phyloP scores from a whole-genome alignment of 2,888 invertebrate species.

The Pollenia angustigena region DNA sequence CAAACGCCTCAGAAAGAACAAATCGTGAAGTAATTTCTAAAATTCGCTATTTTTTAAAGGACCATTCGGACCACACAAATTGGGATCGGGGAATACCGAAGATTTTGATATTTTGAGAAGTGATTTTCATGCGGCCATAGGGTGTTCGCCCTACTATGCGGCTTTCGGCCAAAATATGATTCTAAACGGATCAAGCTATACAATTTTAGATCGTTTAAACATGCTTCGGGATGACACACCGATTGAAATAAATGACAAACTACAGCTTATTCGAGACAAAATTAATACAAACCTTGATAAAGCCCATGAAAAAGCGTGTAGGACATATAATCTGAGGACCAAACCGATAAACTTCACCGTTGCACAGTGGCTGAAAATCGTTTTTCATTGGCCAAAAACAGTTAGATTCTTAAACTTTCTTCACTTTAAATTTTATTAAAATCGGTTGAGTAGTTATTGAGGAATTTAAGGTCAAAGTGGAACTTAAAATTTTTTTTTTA shows the following conservation, averaged over 20 bases:
- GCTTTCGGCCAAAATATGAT: conserved; percentile 12
- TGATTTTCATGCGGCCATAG: not conserved
- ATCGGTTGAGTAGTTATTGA: too few species aligned
- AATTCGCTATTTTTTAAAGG: not conserved
- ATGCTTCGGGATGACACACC: too few species aligned
- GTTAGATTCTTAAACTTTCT: too few species aligned
- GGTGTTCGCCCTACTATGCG: not conserved
- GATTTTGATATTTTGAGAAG: not conserved
- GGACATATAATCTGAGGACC: not conserved
- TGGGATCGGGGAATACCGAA: not conserved
- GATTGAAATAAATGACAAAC: too few species aligned
- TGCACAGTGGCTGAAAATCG: too few species aligned
- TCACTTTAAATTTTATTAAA: too few species aligned
- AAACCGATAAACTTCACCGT: not conserved
- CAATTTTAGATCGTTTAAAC: not conserved
- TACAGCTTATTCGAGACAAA: too few species aligned
- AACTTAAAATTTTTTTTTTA: too few species aligned
- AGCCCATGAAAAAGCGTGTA: too few species aligned
- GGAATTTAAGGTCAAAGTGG: too few species aligned
- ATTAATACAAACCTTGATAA: too few species aligned
- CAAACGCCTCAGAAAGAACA: conserved; percentile 59
- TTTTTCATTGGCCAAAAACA: not conserved
- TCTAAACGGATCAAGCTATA: not conserved
- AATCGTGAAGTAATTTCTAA: not conserved
- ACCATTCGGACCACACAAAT: not conserved